Base-by-base conservation (phyloP, 2,797 vertebrate species). In the Crax fasciolata region DNA sequence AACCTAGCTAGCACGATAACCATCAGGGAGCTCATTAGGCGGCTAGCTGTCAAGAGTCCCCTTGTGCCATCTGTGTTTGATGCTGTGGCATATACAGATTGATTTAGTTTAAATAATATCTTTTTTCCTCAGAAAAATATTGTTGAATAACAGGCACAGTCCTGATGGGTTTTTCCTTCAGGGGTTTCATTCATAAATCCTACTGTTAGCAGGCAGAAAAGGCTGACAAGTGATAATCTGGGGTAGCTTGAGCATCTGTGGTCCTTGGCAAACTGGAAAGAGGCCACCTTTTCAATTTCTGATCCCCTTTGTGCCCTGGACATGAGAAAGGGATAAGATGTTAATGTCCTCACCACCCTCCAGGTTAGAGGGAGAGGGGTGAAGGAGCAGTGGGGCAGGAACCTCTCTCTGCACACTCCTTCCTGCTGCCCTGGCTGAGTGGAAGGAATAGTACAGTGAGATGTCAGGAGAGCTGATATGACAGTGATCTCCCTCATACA, bases 301-400 rank as follows among this genome's bases (percentile, higher is more conserved):
- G 61, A 28, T 62, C 14, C 16, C 81, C 44, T 90, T 67, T 52
- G 12, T n/a, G 6, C 5, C 14, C 9, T n/a, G 9, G 39, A 39
- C 24, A 35, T 39, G 24, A 72, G 23, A 78, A 61, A 74, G 32
- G 68, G 25, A 46, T 20, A 58, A 93, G 86, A 51, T 28, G 4
- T 27, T 72, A 38, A 55, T 48, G 8, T 35, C n/a, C 16, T 82
- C 27, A 16, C 18, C 1, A 0, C n/a, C 51, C 62, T 20, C 30
- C 39, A 32, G 20, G 9, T 72, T 67, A 74, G 38, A 80, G 35
- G 25, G 27, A 67, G 44, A 63, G 44, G 54, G 4, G 13, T 46
- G 41, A 35, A 39, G 4, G 1, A 2, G 25, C 0, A 1, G 14
- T 19, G 9, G 30, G 16, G 13, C 49, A 12, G 23, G 20, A 1